Base-by-base conservation (phyloP, 2,113 vertebrate species). In the Isichthys henryi region DNA sequence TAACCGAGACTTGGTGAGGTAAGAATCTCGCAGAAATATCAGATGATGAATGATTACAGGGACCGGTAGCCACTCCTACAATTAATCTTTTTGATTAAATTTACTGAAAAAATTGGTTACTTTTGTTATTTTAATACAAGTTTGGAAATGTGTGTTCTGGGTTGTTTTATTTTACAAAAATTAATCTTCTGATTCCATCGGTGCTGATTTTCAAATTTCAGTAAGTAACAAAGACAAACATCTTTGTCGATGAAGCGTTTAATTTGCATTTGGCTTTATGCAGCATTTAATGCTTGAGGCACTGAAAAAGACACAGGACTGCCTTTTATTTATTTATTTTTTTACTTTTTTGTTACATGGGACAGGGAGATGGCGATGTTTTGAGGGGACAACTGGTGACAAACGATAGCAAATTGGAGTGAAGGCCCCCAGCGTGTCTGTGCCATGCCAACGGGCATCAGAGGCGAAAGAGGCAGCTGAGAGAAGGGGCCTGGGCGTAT, bases 1-100 rank as follows among this genome's bases (percentile, higher is more conserved):
- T 45, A 82, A 35, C 92, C 91, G 70, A 84, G 62, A 89, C 92
- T 89, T 91, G 90, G 93, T 91, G 48, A 90, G 70, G 89, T 10
- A 45, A 91, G 3, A 39, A 48, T 6, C 23, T 27, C 15, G 23
- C 49, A 89, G 85, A 70, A 58, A 87, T 35, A 48, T 74, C n/a
- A n/a, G 70, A 80, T n/a, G 45, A 45, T 84, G 85, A 85, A 56
- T 85, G 66, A 88, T 52, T 49, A 66, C 4, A 13, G 49, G 52
- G 43, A 74, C 48, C 15, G 31, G 77, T 56, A 48, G 21, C 31
- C 45, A 9, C 39, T 46, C 58, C 62, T 70, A 31, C 62, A 70
- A 31, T 31, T 70, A 43, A 80, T 43, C 15, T 6, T 43, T 80
- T 80, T 43, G 31, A 31, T 35, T 35, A 1, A 39, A 80, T 80